Conservation (phyloP, 1,140 invertebrate genomes). For the Saccostrea glomerata region DNA sequence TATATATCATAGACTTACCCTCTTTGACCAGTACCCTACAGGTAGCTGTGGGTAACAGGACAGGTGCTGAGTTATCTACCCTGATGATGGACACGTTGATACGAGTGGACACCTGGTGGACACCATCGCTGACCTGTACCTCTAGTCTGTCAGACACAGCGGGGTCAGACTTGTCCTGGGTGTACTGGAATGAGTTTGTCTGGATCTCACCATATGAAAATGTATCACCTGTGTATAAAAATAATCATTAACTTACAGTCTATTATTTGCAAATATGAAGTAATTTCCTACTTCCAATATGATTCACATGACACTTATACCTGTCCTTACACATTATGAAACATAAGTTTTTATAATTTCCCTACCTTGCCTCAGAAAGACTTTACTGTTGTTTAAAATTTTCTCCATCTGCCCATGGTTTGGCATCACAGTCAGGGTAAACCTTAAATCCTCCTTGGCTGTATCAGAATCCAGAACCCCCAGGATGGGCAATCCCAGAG, state of each 20-base stretch:
- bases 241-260: no score
- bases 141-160: slow-evolving; percentile 61
- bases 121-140: slow-evolving; percentile 68
- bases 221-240: slow-evolving; percentile 60
- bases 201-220: slow-evolving; percentile 68
- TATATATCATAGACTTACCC: slow-evolving; percentile 56
- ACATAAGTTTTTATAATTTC: background rate
- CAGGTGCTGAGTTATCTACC: slow-evolving; percentile 66
- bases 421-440: slow-evolving; percentile 61
- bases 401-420: slow-evolving; percentile 60
- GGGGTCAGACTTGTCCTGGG: slow-evolving; percentile 62
- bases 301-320: no score
- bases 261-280: no score
- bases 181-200: slow-evolving; percentile 67
- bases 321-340: no score
- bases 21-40: slow-evolving; percentile 67
- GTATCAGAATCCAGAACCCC: slow-evolving; percentile 64
- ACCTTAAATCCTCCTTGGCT: slow-evolving; percentile 48
- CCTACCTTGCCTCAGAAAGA: slow-evolving; percentile 48
- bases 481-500: slow-evolving; percentile 56
- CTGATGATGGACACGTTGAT: slow-evolving; percentile 62
- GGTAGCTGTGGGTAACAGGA: slow-evolving; percentile 58
- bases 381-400: slow-evolving; percentile 25
- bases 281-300: no score
- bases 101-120: slow-evolving; percentile 47